Percentiles rank a stretch among this genome's conserved stretches.
These are phyloP conservation scores for Manis javanica DNA, from an alignment of 2,797 vertebrate genomes.

Conservation along the genomic window DNA sequence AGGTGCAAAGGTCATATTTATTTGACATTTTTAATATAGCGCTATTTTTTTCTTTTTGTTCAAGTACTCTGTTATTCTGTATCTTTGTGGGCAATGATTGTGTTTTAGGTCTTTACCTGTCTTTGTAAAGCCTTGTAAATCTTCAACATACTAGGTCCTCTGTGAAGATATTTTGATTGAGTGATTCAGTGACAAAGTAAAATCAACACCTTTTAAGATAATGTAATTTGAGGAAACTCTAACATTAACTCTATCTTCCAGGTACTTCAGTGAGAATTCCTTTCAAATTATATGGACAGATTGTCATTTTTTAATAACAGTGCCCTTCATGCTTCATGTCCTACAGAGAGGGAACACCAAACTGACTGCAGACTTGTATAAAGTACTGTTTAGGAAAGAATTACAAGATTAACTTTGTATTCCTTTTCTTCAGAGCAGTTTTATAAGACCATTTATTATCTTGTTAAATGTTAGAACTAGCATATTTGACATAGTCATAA, in stretches of 20 bases:
- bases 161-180: conserved; percentile 28
- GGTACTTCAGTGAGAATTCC: background rate
- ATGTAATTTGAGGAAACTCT: background rate
- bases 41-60: background rate
- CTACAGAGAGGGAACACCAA: background rate
- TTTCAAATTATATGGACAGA: conserved; percentile 15
- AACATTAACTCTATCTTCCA: background rate
- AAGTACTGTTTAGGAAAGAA: conserved; percentile 42
- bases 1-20: background rate
- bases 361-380: background rate
- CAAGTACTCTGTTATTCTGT: background rate
- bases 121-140: background rate
- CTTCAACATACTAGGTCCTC: background rate
- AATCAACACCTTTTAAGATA: background rate
- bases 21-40: conserved; percentile 13
- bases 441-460: conserved; percentile 64
- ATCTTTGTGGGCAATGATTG: background rate
- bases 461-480: conserved; percentile 69
- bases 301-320: background rate
- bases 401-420: conserved; percentile 44
- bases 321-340: background rate
- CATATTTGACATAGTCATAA: conserved; percentile 64
- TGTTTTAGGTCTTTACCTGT: background rate
- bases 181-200: background rate
- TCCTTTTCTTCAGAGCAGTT: conserved; percentile 46